Evolutionary conservation across 2,888 invertebrate species (phyloP), one percentile per base, ranked within the genome.

Genomic region (Fragum whitleyi): DNA sequence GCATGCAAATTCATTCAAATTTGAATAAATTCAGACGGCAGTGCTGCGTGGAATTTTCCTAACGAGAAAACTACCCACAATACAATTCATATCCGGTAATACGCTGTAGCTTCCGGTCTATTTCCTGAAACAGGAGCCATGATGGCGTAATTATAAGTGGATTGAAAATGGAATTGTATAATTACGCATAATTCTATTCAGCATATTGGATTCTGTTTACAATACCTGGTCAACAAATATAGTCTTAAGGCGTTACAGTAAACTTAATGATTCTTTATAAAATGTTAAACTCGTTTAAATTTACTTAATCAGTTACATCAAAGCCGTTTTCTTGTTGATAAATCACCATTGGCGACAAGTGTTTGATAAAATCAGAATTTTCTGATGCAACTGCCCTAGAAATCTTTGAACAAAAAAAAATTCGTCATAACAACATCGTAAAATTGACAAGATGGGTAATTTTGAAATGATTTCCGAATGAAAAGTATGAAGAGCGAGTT

Each of bases 311-410:
- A 9, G 47, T n/a, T 3, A 16, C 47, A 47, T 47, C n/a, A 47
- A 19, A 47, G 2, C 5, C 47, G n/a, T 16, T 9, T 19, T 47
- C 16, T 47, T 9, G 47, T 9, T 47, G 47, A 47, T 47, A 47
- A 47, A 47, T 47, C 47, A 47, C 47, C n/a, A 47, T 47, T 47
- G 47, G 47, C 47, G 47, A 19, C 47, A 47, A 47, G n/a, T n/a
- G n/a, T n/a, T n/a, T n/a, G n/a, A n/a, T n/a, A n/a, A n/a, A n/a
- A n/a, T n/a, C n/a, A n/a, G n/a, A n/a, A n/a, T n/a, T n/a, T n/a
- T n/a, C n/a, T n/a, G n/a, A n/a, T n/a, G n/a, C n/a, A n/a, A n/a
- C n/a, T n/a, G n/a, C n/a, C n/a, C n/a, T n/a, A n/a, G n/a, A n/a
- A n/a, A n/a, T n/a, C n/a, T n/a, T n/a, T n/a, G n/a, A n/a, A n/a